Evolutionary conservation across 2,888 invertebrate genomes (phyloP).

Genomic region (Hirtodrosophila duncani): DNA sequence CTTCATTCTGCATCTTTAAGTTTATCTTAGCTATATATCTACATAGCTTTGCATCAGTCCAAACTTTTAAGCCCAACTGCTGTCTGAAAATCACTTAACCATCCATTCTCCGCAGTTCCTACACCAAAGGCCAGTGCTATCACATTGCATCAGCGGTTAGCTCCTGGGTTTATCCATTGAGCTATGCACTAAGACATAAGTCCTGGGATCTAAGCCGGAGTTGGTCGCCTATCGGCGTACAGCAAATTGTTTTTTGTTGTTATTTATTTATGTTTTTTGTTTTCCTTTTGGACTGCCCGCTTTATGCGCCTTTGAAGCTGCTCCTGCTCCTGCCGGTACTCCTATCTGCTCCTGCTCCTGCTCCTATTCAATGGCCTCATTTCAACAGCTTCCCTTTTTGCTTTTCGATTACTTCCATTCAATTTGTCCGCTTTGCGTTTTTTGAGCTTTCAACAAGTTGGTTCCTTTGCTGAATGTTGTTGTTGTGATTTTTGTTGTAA

Average conservation of each 20-base stretch:
- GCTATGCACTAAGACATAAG: not conserved
- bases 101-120: not conserved
- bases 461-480: conserved; percentile 15
- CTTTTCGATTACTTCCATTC: conserved; percentile 43
- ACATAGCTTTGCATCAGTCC: too few relatives aligned
- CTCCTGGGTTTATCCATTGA: too few relatives aligned
- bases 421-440: conserved; percentile 47
- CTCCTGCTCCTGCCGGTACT: conserved; percentile 4
- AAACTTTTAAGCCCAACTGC: conserved; percentile 14
- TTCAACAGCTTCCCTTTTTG: conserved; percentile 14
- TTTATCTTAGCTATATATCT: too few relatives aligned
- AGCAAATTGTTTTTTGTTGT: conserved; percentile 1
- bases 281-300: too few relatives aligned
- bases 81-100: conserved; percentile 31
- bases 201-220: not conserved
- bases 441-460: conserved; percentile 33
- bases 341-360: too few relatives aligned
- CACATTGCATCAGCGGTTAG: not conserved
- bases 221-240: not conserved
- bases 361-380: too few relatives aligned
- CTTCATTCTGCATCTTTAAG: too few relatives aligned
- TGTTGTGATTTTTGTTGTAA: too few relatives aligned
- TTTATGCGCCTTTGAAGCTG: conserved; percentile 30
- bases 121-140: not conserved
- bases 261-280: too few relatives aligned